A percentile compares a stretch with the other conserved stretches of the same genome.
phyloP scores from a whole-genome alignment of 2,888 invertebrate species.

The Magallana nippona region DNA sequence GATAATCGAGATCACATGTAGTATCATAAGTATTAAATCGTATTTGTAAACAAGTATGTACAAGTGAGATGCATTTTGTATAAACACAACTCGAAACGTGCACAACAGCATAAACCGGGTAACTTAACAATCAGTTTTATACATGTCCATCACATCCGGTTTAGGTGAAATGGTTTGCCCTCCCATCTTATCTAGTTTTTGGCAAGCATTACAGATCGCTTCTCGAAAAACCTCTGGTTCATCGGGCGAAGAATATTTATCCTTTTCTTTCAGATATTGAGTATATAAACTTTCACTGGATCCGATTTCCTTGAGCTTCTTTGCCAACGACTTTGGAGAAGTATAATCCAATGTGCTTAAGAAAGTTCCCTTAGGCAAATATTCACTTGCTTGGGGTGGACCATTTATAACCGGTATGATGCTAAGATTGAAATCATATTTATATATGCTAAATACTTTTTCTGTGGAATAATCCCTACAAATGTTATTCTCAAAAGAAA shows the following conservation, averaged over 20 bases:
- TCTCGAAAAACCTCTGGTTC: too few species aligned
- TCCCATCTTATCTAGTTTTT: too few species aligned
- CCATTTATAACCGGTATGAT: neutral
- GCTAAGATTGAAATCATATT: neutral
- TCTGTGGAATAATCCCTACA: neutral
- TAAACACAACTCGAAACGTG: too few species aligned
- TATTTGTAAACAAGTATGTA: too few species aligned
- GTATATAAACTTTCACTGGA: conserved; percentile 6
- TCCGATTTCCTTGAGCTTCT: neutral
- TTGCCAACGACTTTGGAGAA: neutral
- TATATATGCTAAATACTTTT: neutral
- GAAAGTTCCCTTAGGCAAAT: neutral
- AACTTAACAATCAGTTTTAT: too few species aligned
- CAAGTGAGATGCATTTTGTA: too few species aligned
- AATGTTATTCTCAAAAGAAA: neutral
- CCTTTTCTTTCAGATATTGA: neutral
- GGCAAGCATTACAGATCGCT: too few species aligned
- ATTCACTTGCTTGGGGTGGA: neutral
- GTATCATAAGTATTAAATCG: too few species aligned
- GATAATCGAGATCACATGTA: too few species aligned
- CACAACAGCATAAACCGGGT: too few species aligned
- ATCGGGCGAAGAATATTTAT: neutral
- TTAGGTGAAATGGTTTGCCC: too few species aligned
- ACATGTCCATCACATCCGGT: too few species aligned
- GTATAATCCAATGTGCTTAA: neutral